These are phyloP conservation scores for Aphelinus atriplicis DNA, from an alignment of 1,140 invertebrate genomes.

Conservation along the genomic window DNA sequence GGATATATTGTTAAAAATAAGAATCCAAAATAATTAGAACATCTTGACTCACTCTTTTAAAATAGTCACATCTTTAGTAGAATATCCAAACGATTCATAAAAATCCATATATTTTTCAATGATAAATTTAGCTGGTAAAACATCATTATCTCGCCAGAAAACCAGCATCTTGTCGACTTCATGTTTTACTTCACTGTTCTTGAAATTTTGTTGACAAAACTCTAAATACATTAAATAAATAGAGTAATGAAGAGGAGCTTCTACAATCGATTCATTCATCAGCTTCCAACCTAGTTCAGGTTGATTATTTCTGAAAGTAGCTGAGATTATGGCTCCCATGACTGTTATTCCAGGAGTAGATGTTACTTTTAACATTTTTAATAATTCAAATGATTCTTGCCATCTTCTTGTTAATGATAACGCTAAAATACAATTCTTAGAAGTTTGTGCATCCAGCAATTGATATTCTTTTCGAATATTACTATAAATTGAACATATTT, in stretches of 20 bases:
- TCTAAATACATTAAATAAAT: conserved; percentile 63
- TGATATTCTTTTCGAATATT: conserved; percentile 68
- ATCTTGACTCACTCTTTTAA: conserved; percentile 39
- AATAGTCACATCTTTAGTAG: conserved; percentile 49
- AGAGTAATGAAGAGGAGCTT: conserved; percentile 33
- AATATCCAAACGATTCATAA: conserved; percentile 53
- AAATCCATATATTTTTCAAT: conserved; percentile 29
- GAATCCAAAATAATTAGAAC: no score
- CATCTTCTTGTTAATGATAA: conserved; percentile 72
- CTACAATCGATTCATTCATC: conserved; percentile 62
- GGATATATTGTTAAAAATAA: not conserved
- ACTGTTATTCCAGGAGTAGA: conserved; percentile 39
- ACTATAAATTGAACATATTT: conserved; percentile 68
- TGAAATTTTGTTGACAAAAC: conserved; percentile 62
- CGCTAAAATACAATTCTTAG: conserved; percentile 69
- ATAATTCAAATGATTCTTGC: conserved; percentile 69
- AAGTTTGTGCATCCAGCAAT: conserved; percentile 68
- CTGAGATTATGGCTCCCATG: conserved; percentile 57
- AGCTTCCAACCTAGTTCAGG: conserved; percentile 67
- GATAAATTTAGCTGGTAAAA: conserved; percentile 34
- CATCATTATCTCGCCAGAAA: conserved; percentile 52
- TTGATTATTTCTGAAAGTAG: conserved; percentile 69
- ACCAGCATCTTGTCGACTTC: conserved; percentile 65
- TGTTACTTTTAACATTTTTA: conserved; percentile 69
- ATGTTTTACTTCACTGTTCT: conserved; percentile 56